phyloP scores from a whole-genome alignment of 2,888 invertebrate species.

The Helobdella robusta region DNA sequence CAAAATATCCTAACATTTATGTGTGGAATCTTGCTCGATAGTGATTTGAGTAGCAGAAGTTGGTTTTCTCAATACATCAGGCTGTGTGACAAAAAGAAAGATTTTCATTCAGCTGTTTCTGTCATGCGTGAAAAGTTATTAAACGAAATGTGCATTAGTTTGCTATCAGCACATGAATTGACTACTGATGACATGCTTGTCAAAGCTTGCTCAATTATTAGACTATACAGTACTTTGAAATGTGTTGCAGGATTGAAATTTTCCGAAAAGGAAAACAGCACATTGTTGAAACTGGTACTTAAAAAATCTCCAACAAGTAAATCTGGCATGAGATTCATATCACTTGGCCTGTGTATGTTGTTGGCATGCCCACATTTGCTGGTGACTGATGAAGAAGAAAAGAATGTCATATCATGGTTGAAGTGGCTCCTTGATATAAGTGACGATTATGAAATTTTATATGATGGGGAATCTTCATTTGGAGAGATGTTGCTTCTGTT shows the following conservation, averaged over 20 bases:
- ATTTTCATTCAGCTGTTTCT: conserved; percentile 56
- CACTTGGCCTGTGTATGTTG: conserved; percentile 82
- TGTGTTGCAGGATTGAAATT: conserved; percentile 87
- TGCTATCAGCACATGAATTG: conserved; percentile 39
- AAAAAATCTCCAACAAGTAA: conserved; percentile 69
- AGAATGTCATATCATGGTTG: conserved; percentile 74
- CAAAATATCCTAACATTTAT: conserved; percentile 68
- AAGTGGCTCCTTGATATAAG: conserved; percentile 61
- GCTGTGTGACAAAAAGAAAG: conserved; percentile 59
- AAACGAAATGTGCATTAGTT: conserved; percentile 38
- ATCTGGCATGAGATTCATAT: conserved; percentile 83
- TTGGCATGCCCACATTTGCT: conserved; percentile 78
- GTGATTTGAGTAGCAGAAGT: conserved; percentile 74
- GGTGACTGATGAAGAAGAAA: conserved; percentile 65
- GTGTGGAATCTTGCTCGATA: conserved; percentile 77
- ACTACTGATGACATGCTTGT: conserved; percentile 61
- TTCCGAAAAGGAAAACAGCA: conserved; percentile 79
- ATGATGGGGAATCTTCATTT: conserved; percentile 66
- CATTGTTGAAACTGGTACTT: conserved; percentile 73
- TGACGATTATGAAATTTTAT: conserved; percentile 30
- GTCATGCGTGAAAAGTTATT: conserved; percentile 62
- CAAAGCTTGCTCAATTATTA: conserved; percentile 76
- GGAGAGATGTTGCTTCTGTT: conserved; percentile 89
- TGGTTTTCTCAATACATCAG: conserved; percentile 88
- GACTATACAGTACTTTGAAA: conserved; percentile 80